phyloP scores from a whole-genome alignment of 2,113 vertebrate genomes.

The Chrysemys picta region DNA sequence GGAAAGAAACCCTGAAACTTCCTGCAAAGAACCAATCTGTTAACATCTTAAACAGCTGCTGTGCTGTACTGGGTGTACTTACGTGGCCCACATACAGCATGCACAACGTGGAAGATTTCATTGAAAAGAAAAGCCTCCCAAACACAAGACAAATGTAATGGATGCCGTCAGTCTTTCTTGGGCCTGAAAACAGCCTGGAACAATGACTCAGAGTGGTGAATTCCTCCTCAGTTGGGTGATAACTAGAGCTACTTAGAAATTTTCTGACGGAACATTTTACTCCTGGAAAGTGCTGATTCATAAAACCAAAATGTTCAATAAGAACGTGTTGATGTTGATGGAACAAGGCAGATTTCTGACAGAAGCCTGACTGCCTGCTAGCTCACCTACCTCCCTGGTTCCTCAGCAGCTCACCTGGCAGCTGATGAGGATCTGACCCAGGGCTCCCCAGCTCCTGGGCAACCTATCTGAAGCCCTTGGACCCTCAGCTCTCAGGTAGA shows the following conservation, averaged over 20 bases:
- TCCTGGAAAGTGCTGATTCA: accelerated
- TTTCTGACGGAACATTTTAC: not conserved
- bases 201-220: not conserved
- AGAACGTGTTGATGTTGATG: not conserved
- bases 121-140: too few relatives aligned
- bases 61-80: not conserved
- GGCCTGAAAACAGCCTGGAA: not conserved
- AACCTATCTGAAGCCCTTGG: not conserved
- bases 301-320: too few relatives aligned
- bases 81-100: too few relatives aligned
- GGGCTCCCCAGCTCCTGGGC: not conserved
- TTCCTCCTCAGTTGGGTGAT: not conserved
- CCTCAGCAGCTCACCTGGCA: not conserved
- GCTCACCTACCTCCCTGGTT: not conserved
- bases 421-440: not conserved
- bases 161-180: not conserved
- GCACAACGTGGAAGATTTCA: too few relatives aligned
- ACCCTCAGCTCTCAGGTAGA: not conserved
- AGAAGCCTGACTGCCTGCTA: not conserved
- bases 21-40: accelerated
- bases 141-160: not conserved
- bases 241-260: not conserved
- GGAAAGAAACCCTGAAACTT: not conserved
- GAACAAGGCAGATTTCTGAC: not conserved
- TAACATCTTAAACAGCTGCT: accelerated